Percentiles rank a stretch among this genome's conserved stretches.
Evolutionary conservation across 2,113 vertebrate genomes (phyloP).

Genomic region (Chlorodrepanis virens): DNA sequence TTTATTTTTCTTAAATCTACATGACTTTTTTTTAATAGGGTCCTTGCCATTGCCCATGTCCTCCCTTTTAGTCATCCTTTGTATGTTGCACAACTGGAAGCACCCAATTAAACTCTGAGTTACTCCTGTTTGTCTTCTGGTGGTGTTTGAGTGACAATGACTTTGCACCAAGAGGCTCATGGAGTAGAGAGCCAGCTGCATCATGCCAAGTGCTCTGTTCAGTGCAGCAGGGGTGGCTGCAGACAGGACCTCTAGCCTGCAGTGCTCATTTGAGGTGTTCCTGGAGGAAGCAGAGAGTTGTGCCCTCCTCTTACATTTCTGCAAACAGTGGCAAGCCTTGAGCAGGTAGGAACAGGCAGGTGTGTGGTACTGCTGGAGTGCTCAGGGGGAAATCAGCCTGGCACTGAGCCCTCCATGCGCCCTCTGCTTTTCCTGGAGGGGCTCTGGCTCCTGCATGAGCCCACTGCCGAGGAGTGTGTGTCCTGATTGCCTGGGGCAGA

Average conservation of each 20-base stretch:
- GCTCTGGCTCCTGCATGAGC: neutral
- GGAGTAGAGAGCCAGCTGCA: accelerated
- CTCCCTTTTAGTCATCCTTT: conserved; percentile 30
- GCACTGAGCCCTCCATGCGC: accelerated
- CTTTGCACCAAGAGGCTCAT: neutral
- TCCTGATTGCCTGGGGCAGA: neutral
- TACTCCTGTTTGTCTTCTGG: neutral
- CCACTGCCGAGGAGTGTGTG: accelerated
- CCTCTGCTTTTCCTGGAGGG: neutral
- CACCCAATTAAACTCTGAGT: conserved; percentile 20
- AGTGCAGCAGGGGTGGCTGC: neutral
- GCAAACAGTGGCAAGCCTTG: neutral
- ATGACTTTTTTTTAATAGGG: conserved; percentile 4
- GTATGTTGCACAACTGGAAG: conserved; percentile 43
- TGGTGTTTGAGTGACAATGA: neutral
- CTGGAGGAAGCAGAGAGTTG: neutral
- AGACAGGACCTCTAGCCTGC: neutral
- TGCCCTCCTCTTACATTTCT: neutral
- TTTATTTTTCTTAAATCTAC: conserved; percentile 59
- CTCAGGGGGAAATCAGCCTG: neutral
- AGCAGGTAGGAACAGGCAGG: neutral
- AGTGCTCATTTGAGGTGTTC: accelerated
- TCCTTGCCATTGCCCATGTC: neutral
- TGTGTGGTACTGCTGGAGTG: accelerated
- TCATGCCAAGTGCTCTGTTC: neutral